Percentiles rank a stretch among this genome's conserved stretches.
phyloP scores from a whole-genome alignment of 2,797 vertebrate species.

The Stomatorhinus walkeri region DNA sequence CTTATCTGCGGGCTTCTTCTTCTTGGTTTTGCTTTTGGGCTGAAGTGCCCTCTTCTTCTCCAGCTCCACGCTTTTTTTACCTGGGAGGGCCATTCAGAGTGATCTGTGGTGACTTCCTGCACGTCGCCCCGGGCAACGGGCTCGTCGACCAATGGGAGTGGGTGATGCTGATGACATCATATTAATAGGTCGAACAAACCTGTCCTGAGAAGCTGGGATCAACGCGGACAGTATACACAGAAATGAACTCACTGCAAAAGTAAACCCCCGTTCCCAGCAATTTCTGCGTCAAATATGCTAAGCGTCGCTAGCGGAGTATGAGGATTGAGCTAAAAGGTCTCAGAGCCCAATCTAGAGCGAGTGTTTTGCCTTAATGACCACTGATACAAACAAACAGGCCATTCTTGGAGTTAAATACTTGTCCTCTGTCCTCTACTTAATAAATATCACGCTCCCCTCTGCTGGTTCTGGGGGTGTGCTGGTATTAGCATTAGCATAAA shows the following conservation, averaged over 20 bases:
- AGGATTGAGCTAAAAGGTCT: background rate
- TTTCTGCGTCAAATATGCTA: background rate
- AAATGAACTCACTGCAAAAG: background rate
- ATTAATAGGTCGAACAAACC: background rate
- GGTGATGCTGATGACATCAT: background rate
- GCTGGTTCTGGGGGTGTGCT: background rate
- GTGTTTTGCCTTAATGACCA: background rate
- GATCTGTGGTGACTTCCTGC: background rate
- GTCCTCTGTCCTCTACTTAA: background rate
- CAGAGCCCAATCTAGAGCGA: background rate
- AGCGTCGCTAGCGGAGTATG: background rate
- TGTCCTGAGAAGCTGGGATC: background rate
- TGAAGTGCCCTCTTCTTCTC: conserved; percentile 75
- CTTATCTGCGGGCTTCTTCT: conserved; percentile 58
- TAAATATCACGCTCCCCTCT: background rate
- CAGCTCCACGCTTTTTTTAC: conserved; percentile 75
- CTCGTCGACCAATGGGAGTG: background rate
- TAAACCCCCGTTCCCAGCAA: background rate
- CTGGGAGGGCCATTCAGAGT: conserved; percentile 44
- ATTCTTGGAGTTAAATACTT: background rate
- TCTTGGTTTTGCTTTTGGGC: conserved; percentile 71
- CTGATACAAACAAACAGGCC: background rate
- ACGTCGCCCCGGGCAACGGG: background rate
- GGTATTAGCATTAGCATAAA: background rate
- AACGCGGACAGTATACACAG: background rate